Percentiles rank a stretch among this genome's conserved stretches.
These are phyloP conservation scores for Rhagonycha lutea DNA, from an alignment of 2,888 invertebrate species.

Conservation along the genomic window DNA sequence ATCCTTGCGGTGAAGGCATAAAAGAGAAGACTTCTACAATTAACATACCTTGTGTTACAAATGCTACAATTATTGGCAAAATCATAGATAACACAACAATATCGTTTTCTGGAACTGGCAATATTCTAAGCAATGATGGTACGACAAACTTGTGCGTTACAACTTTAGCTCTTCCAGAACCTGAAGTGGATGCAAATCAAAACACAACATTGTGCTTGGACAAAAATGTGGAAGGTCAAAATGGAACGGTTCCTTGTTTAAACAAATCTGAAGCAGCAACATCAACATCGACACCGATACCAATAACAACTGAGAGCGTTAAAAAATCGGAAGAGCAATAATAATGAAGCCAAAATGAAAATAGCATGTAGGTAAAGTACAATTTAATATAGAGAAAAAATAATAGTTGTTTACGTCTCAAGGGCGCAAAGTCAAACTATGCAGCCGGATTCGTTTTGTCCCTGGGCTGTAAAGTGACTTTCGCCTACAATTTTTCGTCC, in stretches of 20 bases:
- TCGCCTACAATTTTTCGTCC: no score
- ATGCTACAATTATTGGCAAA: constrained; percentile 45
- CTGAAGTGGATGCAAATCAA: constrained; percentile 37
- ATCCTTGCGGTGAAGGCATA: constrained; percentile 37
- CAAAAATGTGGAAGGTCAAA: not conserved
- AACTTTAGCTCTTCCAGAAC: constrained; percentile 47
- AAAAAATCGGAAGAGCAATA: not conserved
- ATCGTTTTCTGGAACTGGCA: constrained; percentile 4
- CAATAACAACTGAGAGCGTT: not conserved
- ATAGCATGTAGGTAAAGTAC: not conserved
- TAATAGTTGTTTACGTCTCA: no score
- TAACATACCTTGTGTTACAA: constrained; percentile 48
- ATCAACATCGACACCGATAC: not conserved
- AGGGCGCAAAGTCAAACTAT: no score
- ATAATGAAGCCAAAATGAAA: not conserved
- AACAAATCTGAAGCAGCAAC: not conserved
- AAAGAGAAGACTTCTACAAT: constrained; percentile 37
- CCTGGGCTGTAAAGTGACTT: no score
- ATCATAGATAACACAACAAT: constrained; percentile 20
- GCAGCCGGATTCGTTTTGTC: no score
- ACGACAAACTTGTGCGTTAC: constrained; percentile 45
- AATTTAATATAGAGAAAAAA: not conserved
- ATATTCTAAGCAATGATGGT: not conserved
- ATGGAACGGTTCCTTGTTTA: not conserved
- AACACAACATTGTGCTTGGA: not conserved